Evolutionary conservation across 1,140 invertebrate genomes (phyloP), one percentile per base, ranked within the genome.

Genomic region (Macrobrachium rosenbergii): DNA sequence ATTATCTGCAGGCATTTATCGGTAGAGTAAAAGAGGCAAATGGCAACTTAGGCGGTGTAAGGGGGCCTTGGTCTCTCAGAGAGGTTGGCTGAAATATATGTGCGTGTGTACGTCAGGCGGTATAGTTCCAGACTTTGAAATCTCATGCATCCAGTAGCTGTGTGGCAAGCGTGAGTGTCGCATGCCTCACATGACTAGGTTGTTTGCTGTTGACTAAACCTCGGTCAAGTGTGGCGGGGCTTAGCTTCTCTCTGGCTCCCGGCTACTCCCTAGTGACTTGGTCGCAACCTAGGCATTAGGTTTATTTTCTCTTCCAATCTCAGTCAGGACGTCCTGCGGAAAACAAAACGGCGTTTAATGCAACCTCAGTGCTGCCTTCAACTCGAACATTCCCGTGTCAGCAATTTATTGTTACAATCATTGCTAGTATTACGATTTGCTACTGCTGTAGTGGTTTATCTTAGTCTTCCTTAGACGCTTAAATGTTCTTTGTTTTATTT

Each of bases 231-330:
- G 64, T 69, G 64, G 64, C 64, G 28, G n/a, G 14, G 28, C 28
- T 37, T 37, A 37, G 28, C 28, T 37, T 37, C 64, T 69, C n/a
- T n/a, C 64, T 69, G 64, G 64, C 64, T 21, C 64, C n/a, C 28
- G 64, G n/a, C 64, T 69, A 69, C 64, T 69, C 64, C 64, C 64
- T 69, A 69, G 64, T 69, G 64, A 21, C 64, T 69, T 69, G 64
- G 64, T 69, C 64, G 64, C 28, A 28, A 21, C 64, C 64, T 28
- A n/a, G 28, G 64, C 64, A 69, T 69, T 69, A 69, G 64, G 64
- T 28, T 69, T 28, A 21, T 69, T 21, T n/a, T n/a, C 64, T 69
- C 28, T 28, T 21, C 28, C 64, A 7, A 21, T 69, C 28, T 69
- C 28, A 37, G 28, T 37, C 28, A 37, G 28, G 28, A 37, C 28